Evolutionary conservation across 1,140 invertebrate species (phyloP).

Genomic region (Drosophila chauvacae): DNA sequence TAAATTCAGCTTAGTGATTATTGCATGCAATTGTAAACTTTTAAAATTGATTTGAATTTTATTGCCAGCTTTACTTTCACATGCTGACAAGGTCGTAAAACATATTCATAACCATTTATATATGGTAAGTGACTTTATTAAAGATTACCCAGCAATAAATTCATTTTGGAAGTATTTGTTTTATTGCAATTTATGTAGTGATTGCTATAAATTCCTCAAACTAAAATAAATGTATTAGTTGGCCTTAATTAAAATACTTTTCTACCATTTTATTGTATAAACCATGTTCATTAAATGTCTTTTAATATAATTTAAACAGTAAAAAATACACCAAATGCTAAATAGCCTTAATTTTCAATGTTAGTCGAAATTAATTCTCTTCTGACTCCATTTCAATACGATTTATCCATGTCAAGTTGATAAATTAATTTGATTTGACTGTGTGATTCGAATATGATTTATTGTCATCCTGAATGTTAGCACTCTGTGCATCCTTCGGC

Average conservation of each 20-base stretch:
- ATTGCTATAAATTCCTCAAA: neutral
- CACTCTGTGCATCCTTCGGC: neutral
- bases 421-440: slow-evolving; percentile 56
- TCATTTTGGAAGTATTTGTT: neutral
- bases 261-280: neutral
- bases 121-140: neutral
- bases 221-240: fast-evolving
- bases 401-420: slow-evolving; percentile 42
- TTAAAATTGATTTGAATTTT: neutral
- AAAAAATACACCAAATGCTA: neutral
- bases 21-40: neutral
- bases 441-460: slow-evolving; percentile 36
- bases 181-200: neutral
- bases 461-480: slow-evolving; percentile 24
- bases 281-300: neutral
- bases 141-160: neutral
- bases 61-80: neutral
- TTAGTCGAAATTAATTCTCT: neutral
- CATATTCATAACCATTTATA: slow-evolving; percentile 8
- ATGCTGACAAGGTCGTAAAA: neutral
- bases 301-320: neutral
- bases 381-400: slow-evolving; percentile 24
- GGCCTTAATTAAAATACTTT: too few species aligned
- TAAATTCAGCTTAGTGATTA: neutral
- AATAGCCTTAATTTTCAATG: neutral